Percentiles rank a stretch among this genome's conserved stretches.
phyloP scores from a whole-genome alignment of 2,888 invertebrate species.

The Latheticus oryzae region DNA sequence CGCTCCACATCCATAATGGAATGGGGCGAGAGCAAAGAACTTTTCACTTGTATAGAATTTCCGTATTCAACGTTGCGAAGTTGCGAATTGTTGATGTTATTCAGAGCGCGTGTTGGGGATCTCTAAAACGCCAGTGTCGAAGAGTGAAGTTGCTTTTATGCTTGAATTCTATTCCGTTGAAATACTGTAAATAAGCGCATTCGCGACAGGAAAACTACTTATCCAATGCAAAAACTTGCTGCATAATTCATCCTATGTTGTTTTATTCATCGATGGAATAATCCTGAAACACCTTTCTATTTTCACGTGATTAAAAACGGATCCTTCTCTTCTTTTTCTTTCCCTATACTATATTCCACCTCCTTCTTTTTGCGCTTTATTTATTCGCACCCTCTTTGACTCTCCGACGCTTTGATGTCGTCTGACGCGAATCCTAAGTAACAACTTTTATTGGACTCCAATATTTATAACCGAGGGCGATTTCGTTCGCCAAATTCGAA shows the following conservation, averaged over 20 bases:
- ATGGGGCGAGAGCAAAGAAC: constrained; percentile 50
- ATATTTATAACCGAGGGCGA: constrained; percentile 64
- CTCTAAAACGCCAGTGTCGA: constrained; percentile 47
- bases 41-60: constrained; percentile 53
- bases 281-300: constrained; percentile 21
- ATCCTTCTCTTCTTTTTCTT: constrained; percentile 33
- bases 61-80: constrained; percentile 53
- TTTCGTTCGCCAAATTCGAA: constrained; percentile 56
- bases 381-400: constrained; percentile 57
- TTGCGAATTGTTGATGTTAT: constrained; percentile 52
- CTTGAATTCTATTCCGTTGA: constrained; percentile 41
- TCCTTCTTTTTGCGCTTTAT: constrained; percentile 49
- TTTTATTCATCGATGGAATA: constrained; percentile 39
- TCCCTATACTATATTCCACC: constrained; percentile 59
- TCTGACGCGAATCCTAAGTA: constrained; percentile 64
- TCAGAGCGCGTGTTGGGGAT: constrained; percentile 51
- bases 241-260: constrained; percentile 40
- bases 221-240: constrained; percentile 40
- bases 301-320: constrained; percentile 27
- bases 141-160: constrained; percentile 44
- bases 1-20: constrained; percentile 51
- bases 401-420: constrained; percentile 60
- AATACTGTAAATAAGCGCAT: constrained; percentile 43
- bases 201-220: constrained; percentile 43
- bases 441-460: constrained; percentile 66